These are phyloP conservation scores for Sapajus apella DNA, from an alignment of 2,113 vertebrate genomes.

Conservation along the genomic window DNA sequence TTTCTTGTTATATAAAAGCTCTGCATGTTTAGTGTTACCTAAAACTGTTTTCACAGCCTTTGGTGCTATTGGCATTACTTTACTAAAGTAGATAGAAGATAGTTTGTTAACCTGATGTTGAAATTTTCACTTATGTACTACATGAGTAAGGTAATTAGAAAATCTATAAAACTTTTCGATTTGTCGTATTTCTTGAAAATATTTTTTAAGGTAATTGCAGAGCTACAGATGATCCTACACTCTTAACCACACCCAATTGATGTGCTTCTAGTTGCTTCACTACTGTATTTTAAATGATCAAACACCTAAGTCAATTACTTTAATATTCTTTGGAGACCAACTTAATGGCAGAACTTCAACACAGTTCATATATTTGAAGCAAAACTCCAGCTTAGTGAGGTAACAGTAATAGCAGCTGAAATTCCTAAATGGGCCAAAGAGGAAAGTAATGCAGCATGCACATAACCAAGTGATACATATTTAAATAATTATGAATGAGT, in stretches of 20 bases:
- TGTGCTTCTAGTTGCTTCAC: not conserved
- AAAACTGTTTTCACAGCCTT: constrained; percentile 5
- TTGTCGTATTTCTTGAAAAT: not conserved
- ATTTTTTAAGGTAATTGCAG: not conserved
- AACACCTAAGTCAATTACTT: not conserved
- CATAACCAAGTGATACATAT: not conserved
- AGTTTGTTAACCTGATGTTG: constrained; percentile 18
- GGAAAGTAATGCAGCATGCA: not conserved
- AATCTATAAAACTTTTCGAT: not conserved
- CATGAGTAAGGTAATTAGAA: not conserved
- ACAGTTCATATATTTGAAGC: not conserved
- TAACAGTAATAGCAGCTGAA: not conserved
- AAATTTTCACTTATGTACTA: not conserved
- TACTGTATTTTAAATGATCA: not conserved
- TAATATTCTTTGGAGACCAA: not conserved
- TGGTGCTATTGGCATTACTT: not conserved
- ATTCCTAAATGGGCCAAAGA: not conserved
- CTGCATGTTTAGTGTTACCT: not conserved
- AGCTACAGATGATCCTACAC: not conserved
- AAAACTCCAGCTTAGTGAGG: not conserved
- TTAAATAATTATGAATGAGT: not conserved
- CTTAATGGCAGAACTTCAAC: not conserved
- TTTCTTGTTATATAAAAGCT: constrained; percentile 47
- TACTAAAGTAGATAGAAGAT: constrained; percentile 12
- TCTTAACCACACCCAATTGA: not conserved